Base-by-base conservation (phyloP, 2,113 vertebrate species). In the Odocoileus virginianus region DNA sequence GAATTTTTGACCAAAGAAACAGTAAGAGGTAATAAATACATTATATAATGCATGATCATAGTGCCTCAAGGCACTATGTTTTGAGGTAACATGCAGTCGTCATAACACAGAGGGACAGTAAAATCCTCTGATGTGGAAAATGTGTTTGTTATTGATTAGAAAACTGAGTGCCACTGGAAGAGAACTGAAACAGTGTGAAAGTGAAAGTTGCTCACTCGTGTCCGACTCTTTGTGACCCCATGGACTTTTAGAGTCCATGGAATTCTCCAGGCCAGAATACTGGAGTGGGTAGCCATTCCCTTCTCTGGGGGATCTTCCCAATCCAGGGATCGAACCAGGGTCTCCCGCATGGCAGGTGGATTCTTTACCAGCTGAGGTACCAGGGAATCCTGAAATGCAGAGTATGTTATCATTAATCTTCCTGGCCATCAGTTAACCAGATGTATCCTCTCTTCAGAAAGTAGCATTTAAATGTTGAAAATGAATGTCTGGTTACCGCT, bases 401-500 rank as follows among this genome's bases (percentile, higher is more conserved):
- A 82, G 8, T 45, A 47, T 92, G 5, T 58, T 67, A 45, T n/a
- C 27, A 12, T 87, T 55, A 14, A 54, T 92, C 52, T 78, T 40
- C 15, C 21, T 0, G 6, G 50, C 30, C 45, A 16, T n/a, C n/a
- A 52, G 79, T 36, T 76, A 78, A 90, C 50, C 43, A 95, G 81
- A 83, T 47, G 9, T 11, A 89, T 40, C 52, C 47, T 95, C 8
- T 89, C 60, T 88, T 58, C 27, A 76, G 52, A 76, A 47, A 64
- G 17, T 64, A 58, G 60, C 58, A n/a, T 28, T 86, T 61, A 67
- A 33, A 67, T 71, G 40, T 71, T 84, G 87, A 61, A 92, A 88
- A 87, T 45, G n/a, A 74, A 89, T 30, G 6, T 71, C 82, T 94
- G 23, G 10, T 76, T 84, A 52, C 23, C 25, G 19, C 36, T 79